Conservation (phyloP, 2,797 vertebrate species). For the Myiotriccus ornatus region DNA sequence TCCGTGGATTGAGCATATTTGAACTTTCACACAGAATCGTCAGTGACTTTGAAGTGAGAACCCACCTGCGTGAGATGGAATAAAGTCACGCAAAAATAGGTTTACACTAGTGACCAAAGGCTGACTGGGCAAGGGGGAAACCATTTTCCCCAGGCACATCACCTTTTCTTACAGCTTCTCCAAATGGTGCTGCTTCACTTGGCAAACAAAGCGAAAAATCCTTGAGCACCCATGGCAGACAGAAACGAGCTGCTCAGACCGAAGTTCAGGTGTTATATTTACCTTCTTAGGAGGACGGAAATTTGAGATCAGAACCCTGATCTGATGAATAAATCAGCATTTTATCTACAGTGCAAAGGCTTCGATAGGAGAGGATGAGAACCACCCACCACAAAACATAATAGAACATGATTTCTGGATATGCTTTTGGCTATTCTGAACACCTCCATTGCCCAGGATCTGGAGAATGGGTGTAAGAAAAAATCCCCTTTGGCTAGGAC, state of each 20-base stretch:
- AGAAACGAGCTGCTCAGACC: neutral
- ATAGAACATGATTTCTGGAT: neutral
- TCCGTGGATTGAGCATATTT: neutral
- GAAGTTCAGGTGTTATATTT: neutral
- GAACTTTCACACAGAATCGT: neutral
- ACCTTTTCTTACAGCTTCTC: neutral
- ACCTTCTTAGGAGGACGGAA: neutral
- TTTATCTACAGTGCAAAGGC: neutral
- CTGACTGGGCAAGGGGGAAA: neutral
- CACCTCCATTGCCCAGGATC: neutral
- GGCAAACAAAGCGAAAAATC: neutral
- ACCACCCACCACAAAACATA: neutral
- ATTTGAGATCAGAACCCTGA: neutral
- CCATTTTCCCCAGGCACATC: fast-evolving
- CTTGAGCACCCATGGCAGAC: neutral
- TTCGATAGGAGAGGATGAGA: neutral
- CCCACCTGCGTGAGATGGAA: fast-evolving
- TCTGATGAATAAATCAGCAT: neutral
- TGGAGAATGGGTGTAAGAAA: neutral
- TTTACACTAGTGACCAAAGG: neutral
- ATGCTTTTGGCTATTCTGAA: neutral
- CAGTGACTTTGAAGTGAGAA: neutral
- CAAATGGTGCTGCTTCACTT: neutral
- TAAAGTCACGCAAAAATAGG: neutral
- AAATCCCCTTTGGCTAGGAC: neutral